Percentiles rank a stretch among this genome's conserved stretches.
Evolutionary conservation across 2,888 invertebrate genomes (phyloP).

Genomic region (Eurytoma adleriae): DNA sequence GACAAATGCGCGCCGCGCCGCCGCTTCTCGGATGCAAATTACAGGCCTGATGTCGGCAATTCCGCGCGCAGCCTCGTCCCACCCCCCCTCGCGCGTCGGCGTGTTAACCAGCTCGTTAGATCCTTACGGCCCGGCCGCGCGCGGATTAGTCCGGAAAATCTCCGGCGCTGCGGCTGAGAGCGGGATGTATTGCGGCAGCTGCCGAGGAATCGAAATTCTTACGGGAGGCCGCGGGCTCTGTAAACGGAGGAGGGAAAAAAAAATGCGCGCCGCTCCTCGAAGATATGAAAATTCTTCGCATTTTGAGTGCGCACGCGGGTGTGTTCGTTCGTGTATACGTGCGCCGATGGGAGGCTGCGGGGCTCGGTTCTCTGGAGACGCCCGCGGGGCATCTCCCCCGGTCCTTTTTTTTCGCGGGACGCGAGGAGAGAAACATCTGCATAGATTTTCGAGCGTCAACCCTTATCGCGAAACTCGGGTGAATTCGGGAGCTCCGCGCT

Average conservation of each 20-base stretch:
- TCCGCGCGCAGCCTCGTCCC: slow-evolving; percentile 59
- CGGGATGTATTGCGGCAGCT: background rate
- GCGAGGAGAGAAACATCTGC: slow-evolving; percentile 15
- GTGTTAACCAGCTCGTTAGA: slow-evolving; percentile 57
- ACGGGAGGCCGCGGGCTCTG: background rate
- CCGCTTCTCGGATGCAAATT: slow-evolving; percentile 60
- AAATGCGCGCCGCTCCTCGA: too few relatives aligned
- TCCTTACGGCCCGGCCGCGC: slow-evolving; percentile 27
- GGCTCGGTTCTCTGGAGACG: slow-evolving; percentile 13
- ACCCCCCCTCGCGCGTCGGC: slow-evolving; percentile 33
- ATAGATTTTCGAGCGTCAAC: slow-evolving; percentile 20
- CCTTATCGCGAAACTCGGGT: slow-evolving; percentile 57
- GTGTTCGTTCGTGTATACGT: background rate
- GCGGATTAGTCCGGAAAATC: slow-evolving; percentile 20
- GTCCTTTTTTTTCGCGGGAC: slow-evolving; percentile 13
- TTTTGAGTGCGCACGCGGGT: background rate
- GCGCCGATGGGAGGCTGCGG: background rate
- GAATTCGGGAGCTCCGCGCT: slow-evolving; percentile 60
- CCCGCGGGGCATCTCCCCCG: slow-evolving; percentile 16
- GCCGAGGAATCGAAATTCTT: slow-evolving; percentile 26
- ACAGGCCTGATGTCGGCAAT: slow-evolving; percentile 57
- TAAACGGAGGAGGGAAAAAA: slow-evolving; percentile 16
- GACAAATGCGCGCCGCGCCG: slow-evolving; percentile 56
- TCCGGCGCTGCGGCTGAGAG: background rate
- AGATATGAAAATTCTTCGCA: slow-evolving; percentile 71